Conservation (phyloP, 2,888 invertebrate species). For the Tribolium freemani region DNA sequence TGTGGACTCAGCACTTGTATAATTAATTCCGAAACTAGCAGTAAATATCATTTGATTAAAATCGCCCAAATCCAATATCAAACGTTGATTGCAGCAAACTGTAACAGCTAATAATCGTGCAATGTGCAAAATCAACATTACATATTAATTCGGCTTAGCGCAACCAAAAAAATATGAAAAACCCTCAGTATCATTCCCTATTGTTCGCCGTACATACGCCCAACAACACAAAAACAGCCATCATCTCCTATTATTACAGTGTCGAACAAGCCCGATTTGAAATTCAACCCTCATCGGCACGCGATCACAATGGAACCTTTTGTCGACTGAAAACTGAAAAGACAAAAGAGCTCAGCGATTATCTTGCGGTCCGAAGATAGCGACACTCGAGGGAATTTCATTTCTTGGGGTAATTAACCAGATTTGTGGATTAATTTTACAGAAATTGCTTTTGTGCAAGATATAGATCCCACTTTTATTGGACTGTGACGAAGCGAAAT, state of each 20-base stretch:
- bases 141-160: no score
- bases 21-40: no score
- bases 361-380: conserved; percentile 14
- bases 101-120: no score
- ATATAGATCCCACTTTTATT: no score
- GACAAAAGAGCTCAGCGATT: conserved; percentile 25
- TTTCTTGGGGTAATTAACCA: conserved; percentile 30
- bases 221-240: conserved; percentile 11
- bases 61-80: background rate
- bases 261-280: conserved; percentile 35
- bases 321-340: background rate
- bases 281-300: conserved; percentile 11
- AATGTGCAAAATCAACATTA: no score
- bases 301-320: conserved; percentile 23
- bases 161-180: no score
- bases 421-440: conserved; percentile 25
- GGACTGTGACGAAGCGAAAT: no score
- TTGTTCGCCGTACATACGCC: background rate
- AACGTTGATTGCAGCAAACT: background rate
- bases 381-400: conserved; percentile 32
- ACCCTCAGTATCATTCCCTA: no score
- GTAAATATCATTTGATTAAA: background rate
- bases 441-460: conserved; percentile 8
- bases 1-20: no score
- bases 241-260: conserved; percentile 23